Base-by-base conservation (phyloP, 2,888 invertebrate genomes). In the Scrobipalpa costella region DNA sequence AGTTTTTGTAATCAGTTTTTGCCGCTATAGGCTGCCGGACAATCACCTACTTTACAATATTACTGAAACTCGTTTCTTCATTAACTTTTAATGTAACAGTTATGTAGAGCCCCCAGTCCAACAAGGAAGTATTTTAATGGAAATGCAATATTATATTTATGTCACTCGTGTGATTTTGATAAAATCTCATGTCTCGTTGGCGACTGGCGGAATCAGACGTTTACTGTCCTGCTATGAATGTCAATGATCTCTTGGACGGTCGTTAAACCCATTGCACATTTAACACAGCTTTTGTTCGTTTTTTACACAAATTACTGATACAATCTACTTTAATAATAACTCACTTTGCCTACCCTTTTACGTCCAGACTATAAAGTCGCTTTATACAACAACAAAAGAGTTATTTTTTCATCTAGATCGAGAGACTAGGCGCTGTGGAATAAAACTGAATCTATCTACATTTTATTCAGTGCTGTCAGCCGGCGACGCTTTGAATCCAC, bases 121-220 rank as follows among this genome's bases (percentile, higher is more conserved):
- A 36, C 36, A 44, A 1, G 44, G 44, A 44, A 44, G 15, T 15
- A 44, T n/a, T 64, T 62, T 17, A 52, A 52, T 19, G 1, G 11
- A 33, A 52, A 52, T 47, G 13, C 2, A 7, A 1, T 47, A 13
- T 13, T 49, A 57, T 62, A 57, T 65, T 63, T 63, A 57, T 64
- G 47, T 62, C 66, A 63, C 27, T 60, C 47, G 44, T 15, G 49
- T 58, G 21, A 27, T 52, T n/a, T 15, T 55, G 15, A 34, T 27
- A 55, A 7, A 15, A 15, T 55, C 15, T 5, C n/a, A 15, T n/a
- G 27, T 34, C 15, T 34, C 8, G 55, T 55, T 34, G 55, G 34
- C 33, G 27, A 52, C 15, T 55, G 55, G 55, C 34, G 15, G 34
- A 52, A 34, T 55, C 55, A 33, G 55, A 15, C 55, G 34, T 55